Conservation (phyloP, 2,797 vertebrate genomes). For the Botia almorhae region DNA sequence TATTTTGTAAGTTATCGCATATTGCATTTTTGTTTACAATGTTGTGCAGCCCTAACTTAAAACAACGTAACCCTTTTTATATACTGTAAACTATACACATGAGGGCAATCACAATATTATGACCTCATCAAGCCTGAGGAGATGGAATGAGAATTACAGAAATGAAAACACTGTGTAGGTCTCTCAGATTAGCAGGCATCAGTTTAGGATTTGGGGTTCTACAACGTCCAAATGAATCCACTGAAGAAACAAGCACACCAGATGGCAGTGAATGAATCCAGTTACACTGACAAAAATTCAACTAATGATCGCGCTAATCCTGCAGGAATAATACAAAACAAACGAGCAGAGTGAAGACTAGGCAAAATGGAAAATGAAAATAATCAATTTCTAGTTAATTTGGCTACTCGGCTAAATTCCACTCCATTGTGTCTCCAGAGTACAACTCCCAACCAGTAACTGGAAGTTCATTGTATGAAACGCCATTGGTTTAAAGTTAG, state of each 20-base stretch:
- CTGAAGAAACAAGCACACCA: conserved; percentile 71
- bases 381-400: conserved; percentile 33
- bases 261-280: conserved; percentile 71
- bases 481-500: not conserved
- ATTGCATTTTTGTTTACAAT: too few species aligned
- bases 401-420: conserved; percentile 26
- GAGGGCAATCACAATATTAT: not conserved
- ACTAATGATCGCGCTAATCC: conserved; percentile 73
- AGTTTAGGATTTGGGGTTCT: conserved; percentile 52
- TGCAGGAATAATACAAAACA: conserved; percentile 51
- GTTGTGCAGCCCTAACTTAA: not conserved
- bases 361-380: conserved; percentile 18
- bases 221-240: conserved; percentile 59
- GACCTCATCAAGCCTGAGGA: not conserved
- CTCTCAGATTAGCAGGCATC: conserved; percentile 46
- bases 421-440: not conserved
- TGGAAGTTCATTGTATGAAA: not conserved
- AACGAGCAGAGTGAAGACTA: conserved; percentile 53
- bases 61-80: not conserved
- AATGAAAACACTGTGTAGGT: conserved; percentile 16
- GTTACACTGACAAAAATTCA: conserved; percentile 71
- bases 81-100: not conserved
- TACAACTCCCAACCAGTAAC: conserved; percentile 6
- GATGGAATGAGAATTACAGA: not conserved
- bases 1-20: too few species aligned